A percentile compares a stretch with the other conserved stretches of the same genome.
phyloP scores from a whole-genome alignment of 2,797 vertebrate genomes.

The Xenentodon cancila region DNA sequence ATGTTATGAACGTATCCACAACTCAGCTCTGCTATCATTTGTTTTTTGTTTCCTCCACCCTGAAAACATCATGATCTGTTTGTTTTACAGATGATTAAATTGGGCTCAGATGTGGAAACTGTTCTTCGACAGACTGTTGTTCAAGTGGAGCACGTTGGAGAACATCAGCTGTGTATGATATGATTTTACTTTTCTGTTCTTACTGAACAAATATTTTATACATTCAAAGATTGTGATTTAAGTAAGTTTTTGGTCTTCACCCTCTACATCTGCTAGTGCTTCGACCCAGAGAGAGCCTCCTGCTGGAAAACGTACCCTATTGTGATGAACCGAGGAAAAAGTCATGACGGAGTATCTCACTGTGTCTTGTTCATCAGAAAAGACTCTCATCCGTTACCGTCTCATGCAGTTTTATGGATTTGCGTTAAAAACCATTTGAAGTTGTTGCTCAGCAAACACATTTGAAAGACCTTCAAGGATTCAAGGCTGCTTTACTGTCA shows the following conservation, averaged over 20 bases:
- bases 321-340: constrained; percentile 78
- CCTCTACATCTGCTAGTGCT: constrained; percentile 64
- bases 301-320: constrained; percentile 84
- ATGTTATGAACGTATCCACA: no score
- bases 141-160: constrained; percentile 78
- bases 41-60: background rate
- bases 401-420: constrained; percentile 15
- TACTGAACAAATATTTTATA: no score
- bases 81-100: constrained; percentile 80
- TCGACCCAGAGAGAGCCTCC: constrained; percentile 74
- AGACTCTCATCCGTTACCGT: constrained; percentile 8
- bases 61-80: background rate
- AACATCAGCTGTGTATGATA: constrained; percentile 71
- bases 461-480: constrained; percentile 1
- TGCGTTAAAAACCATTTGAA: constrained; percentile 13
- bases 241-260: background rate
- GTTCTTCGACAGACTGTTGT: constrained; percentile 76
- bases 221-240: background rate
- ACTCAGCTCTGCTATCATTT: no score
- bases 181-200: background rate
- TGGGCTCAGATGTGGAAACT: constrained; percentile 77
- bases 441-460: constrained; percentile 1
- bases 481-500: no score
- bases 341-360: constrained; percentile 46
- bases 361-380: background rate